Evolutionary conservation across 2,797 vertebrate species (phyloP), one percentile per base, ranked within the genome.

Genomic region (Sebastes hubbsi): DNA sequence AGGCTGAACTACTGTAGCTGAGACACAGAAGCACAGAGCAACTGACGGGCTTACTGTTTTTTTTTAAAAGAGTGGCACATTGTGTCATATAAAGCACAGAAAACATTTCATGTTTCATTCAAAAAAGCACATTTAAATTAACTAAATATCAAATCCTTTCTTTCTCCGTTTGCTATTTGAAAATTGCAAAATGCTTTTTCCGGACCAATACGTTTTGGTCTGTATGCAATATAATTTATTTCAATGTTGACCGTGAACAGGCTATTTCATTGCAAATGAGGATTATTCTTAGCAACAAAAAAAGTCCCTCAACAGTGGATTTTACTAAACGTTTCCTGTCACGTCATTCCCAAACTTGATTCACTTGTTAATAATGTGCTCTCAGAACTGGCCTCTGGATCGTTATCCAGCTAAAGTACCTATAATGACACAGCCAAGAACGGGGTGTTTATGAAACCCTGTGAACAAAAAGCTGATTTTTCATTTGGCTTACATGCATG

Each of bases 401-500:
- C 13, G 59, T 29, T 20, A 54, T 49, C 13, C 27, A 34, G 34
- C 18, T 49, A 32, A 78, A 38, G 34, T 54, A 36, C 36, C 22
- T 55, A 25, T 11, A 78, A 55, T 62, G 7, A 59, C 32, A 27
- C 2, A n/a, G 49, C 60, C 72, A 75, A 55, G 30, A 72, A 24
- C 1, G 16, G 36, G 71, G 42, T 6, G n/a, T 69, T 71, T 56
- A 30, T n/a, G 73, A 62, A 78, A 65, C 25, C 34, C 12, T 9
- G 22, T 62, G 10, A 87, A 65, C 18, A 63, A 76, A 87, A 87
- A 66, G 72, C 78, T 62, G 61, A 70, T 81, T 86, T 85, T 84
- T 77, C 22, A 84, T 85, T 88, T 89, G 74, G 84, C 78, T 87
- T 83, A 72, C 52, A 32, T 94, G 94, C 94, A 94, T 94, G 94